phyloP scores from a whole-genome alignment of 2,797 vertebrate species.

The Acanthiza pusilla region DNA sequence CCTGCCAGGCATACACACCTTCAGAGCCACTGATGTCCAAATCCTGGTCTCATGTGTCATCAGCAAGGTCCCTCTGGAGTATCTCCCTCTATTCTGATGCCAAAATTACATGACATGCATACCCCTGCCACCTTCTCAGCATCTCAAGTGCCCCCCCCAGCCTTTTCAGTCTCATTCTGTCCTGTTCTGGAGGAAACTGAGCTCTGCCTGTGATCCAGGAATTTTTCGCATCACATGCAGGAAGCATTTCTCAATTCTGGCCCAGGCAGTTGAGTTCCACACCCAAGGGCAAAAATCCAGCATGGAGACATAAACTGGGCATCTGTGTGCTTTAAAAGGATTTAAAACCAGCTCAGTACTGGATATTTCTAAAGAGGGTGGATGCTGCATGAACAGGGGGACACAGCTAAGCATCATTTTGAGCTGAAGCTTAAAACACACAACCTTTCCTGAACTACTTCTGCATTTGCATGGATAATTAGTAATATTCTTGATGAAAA shows the following conservation, averaged over 20 bases:
- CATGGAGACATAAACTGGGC: neutral
- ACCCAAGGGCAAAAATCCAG: neutral
- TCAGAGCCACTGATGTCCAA: neutral
- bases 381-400: neutral
- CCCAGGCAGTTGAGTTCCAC: neutral
- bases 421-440: neutral
- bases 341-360: neutral
- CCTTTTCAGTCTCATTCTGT: neutral
- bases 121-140: neutral
- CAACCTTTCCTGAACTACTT: neutral
- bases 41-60: fast-evolving
- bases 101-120: neutral
- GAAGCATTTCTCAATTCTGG: neutral
- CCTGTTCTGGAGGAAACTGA: neutral
- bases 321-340: neutral
- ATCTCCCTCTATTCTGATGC: neutral
- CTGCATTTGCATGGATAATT: neutral
- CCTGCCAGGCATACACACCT: fast-evolving
- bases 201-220: neutral
- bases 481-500: neutral
- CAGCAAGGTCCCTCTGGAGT: neutral
- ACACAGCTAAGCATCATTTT: neutral
- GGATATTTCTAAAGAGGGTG: fast-evolving
- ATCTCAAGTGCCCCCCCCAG: neutral
- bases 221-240: neutral